Conservation (phyloP, 2,113 vertebrate species). For the Poeciliopsis prolifica region DNA sequence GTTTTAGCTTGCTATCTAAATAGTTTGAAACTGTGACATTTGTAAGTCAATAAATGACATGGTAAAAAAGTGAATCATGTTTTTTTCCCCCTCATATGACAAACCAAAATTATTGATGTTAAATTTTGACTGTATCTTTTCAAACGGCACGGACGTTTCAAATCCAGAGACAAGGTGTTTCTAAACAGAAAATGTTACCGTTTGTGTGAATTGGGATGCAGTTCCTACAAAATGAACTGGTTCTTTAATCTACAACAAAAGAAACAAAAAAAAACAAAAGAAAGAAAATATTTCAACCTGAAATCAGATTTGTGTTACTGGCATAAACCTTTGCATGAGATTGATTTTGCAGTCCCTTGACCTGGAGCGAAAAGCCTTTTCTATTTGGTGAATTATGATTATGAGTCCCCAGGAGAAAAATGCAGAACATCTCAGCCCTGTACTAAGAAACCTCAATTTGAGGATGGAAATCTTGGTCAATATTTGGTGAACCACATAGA, state of each 20-base stretch:
- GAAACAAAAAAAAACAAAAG: background rate
- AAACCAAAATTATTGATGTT: no score
- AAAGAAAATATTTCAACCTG: background rate
- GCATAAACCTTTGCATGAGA: background rate
- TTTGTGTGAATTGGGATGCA: background rate
- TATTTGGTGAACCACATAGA: background rate
- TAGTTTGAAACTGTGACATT: no score
- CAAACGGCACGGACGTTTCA: no score
- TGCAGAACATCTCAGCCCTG: background rate
- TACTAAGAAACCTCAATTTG: background rate
- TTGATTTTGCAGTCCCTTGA: background rate
- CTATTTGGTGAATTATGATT: background rate
- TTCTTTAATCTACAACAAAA: background rate
- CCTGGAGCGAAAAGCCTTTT: background rate
- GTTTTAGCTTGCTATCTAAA: no score
- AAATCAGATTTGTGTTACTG: background rate
- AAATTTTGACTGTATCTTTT: no score
- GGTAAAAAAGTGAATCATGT: no score
- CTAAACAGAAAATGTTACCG: no score
- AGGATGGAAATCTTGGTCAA: background rate
- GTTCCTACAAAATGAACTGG: background rate
- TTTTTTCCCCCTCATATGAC: no score
- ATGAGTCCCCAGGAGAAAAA: background rate
- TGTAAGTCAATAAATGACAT: no score
- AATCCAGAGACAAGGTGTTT: background rate